Evolutionary conservation across 2,113 vertebrate genomes (phyloP), one percentile per base, ranked within the genome.

Genomic region (Prinia subflava): DNA sequence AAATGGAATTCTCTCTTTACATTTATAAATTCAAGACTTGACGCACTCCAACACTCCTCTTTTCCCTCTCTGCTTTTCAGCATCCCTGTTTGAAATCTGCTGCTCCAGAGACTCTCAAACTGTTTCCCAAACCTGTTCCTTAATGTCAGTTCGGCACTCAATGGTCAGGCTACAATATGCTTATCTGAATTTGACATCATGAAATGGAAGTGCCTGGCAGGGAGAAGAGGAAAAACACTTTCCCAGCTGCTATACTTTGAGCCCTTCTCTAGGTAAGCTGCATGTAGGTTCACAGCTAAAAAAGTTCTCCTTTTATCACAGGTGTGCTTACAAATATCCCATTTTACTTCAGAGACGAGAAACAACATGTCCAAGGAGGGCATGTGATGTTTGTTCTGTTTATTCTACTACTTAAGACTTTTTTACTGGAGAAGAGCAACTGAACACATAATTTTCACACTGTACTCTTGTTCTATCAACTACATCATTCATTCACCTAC

Each of bases 141-240:
- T 44, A 68, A 63, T 69, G 57, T 49, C 90, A 83, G 25, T 7
- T 9, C 67, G 79, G 74, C 15, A 7, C 53, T 91, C 74, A 73
- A 5, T 3, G 10, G 78, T 49, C 75, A 76, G 84, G 71, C 73
- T 59, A 60, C 71, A 83, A 81, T 21, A 62, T 91, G 71, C 67
- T 92, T 82, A 85, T 75, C 75, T 88, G 87, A 55, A 60, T 83
- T 76, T 76, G 79, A 88, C 90, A 69, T 91, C 79, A 76, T 46
- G 57, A 62, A 90, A 76, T 57, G 15, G 44, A 90, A 92, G 73
- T 41, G 25, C 31, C 59, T 87, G 60, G 83, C 87, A 81, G 33
- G 16, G 11, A 95, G 37, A 87, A 25, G 11, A 70, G 8, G 42
- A 78, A 67, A 83, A 92, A 13, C 44, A 52, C 46, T 81, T 78